A percentile compares a stretch with the other conserved stretches of the same genome.
Conservation (phyloP, 2,888 invertebrate genomes). For the Apomyelois bistriatella region DNA sequence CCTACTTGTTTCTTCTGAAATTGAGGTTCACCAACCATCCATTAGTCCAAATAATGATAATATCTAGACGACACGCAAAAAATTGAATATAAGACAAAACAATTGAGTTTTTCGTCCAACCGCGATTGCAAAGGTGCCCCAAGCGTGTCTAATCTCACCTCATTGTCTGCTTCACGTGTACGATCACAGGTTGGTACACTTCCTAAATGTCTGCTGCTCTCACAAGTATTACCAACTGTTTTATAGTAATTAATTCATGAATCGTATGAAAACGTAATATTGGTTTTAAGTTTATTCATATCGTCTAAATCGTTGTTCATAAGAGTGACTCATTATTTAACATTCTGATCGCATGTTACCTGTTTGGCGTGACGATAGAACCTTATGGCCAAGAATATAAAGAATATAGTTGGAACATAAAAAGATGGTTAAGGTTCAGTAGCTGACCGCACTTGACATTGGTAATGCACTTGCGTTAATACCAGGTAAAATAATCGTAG, state of each 20-base stretch:
- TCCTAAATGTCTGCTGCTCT: background rate
- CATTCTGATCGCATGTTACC: background rate
- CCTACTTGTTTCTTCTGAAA: no score
- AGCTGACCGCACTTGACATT: constrained; percentile 10
- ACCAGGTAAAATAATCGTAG: background rate
- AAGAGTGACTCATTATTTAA: constrained; percentile 1
- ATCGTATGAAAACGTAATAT: no score
- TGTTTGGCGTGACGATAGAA: background rate
- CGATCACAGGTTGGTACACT: constrained; percentile 1
- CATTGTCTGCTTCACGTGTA: background rate
- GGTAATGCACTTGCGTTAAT: background rate
- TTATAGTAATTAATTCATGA: no score
- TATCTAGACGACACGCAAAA: background rate
- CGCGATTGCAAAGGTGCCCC: constrained; percentile 1
- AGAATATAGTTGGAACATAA: background rate
- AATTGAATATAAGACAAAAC: background rate
- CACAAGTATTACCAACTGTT: no score
- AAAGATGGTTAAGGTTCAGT: background rate
- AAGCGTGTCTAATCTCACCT: constrained; percentile 3
- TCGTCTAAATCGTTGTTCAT: background rate
- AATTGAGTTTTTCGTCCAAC: background rate
- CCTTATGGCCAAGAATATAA: background rate
- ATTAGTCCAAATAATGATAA: background rate
- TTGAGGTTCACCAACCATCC: no score
- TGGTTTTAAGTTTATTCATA: no score